These are phyloP conservation scores for Camptogramma bilineatum DNA, from an alignment of 2,888 invertebrate species.

Conservation along the genomic window DNA sequence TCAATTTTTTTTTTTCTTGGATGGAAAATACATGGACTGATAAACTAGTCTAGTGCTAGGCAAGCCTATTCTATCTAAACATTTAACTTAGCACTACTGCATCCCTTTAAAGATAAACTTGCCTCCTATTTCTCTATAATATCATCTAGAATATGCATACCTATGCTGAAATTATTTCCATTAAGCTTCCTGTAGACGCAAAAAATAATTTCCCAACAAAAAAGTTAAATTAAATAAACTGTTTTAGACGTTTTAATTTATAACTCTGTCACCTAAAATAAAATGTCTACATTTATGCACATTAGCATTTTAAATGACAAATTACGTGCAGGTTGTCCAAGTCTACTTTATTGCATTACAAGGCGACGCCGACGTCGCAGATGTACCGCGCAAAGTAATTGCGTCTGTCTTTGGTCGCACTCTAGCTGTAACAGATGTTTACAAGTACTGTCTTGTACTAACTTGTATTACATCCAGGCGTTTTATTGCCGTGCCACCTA, in stretches of 20 bases:
- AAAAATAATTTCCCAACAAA: too few species aligned
- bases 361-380: conserved; percentile 21
- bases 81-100: too few species aligned
- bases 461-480: conserved; percentile 13
- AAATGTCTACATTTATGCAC: conserved; percentile 1
- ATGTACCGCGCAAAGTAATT: conserved; percentile 32
- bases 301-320: conserved; percentile 7
- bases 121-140: too few species aligned
- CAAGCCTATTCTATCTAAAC: too few species aligned
- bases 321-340: conserved; percentile 8
- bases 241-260: not conserved
- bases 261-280: not conserved
- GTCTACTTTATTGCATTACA: conserved; percentile 31
- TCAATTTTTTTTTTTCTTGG: not conserved
- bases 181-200: too few species aligned
- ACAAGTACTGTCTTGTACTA: conserved; percentile 23
- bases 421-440: conserved; percentile 33
- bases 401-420: conserved; percentile 34
- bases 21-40: not conserved
- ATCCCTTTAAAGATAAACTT: too few species aligned
- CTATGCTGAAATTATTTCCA: too few species aligned
- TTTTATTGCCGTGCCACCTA: conserved; percentile 28
- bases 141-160: too few species aligned
- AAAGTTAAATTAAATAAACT: not conserved
- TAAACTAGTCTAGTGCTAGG: too few species aligned